A percentile compares a stretch with the other conserved stretches of the same genome.
Evolutionary conservation across 1,140 invertebrate species (phyloP).

Genomic region (Stegodyphus dumicola): DNA sequence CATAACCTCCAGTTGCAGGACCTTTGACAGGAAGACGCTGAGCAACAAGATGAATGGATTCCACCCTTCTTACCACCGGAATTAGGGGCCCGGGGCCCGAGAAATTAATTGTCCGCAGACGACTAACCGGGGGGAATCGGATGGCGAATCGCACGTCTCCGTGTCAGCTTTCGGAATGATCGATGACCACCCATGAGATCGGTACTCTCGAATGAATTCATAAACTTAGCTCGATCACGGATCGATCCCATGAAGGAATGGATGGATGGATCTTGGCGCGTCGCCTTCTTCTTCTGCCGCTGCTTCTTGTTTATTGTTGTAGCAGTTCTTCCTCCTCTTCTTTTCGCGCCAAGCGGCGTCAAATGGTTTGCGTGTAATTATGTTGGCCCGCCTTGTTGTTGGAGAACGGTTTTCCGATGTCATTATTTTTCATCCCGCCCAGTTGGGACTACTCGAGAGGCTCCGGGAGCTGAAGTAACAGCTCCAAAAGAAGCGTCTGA

Average conservation of each 20-base stretch:
- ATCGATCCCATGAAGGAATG: background rate
- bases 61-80: background rate
- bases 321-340: too few relatives aligned
- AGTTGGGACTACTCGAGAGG: too few relatives aligned
- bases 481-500: too few relatives aligned
- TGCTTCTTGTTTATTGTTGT: background rate
- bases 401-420: background rate
- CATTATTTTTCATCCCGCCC: background rate
- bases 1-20: background rate
- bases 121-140: background rate
- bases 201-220: background rate
- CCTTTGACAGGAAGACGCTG: background rate
- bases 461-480: too few relatives aligned
- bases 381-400: background rate
- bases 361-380: slow-evolving; percentile 1
- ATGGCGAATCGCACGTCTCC: background rate
- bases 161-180: slow-evolving; percentile 7
- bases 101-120: slow-evolving; percentile 14
- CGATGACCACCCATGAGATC: slow-evolving; percentile 10
- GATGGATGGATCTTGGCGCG: slow-evolving; percentile 15
- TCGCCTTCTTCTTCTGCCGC: background rate
- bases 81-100: background rate
- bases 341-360: background rate
- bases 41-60: slow-evolving; percentile 9
- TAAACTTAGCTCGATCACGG: background rate